Conservation (phyloP, 2,888 invertebrate genomes). For the Beris morrisii region DNA sequence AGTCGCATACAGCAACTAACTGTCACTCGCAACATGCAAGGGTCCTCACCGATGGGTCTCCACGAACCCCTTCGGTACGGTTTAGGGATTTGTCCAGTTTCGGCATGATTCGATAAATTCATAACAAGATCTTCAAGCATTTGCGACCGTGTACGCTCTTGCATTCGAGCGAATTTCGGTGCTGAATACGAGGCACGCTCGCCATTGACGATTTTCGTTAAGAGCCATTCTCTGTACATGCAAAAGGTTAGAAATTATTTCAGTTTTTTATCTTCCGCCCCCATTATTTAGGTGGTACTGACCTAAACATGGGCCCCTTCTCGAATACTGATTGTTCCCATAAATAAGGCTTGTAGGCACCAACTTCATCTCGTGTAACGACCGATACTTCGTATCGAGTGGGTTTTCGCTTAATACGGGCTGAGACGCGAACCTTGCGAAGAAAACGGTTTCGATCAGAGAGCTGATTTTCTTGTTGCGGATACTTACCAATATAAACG, state of each 20-base stretch:
- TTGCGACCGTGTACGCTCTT: conserved; percentile 88
- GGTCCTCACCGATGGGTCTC: conserved; percentile 77
- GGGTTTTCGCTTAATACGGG: conserved; percentile 81
- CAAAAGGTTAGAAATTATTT: neutral
- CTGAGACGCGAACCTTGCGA: conserved; percentile 77
- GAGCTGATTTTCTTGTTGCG: neutral
- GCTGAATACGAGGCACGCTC: conserved; percentile 93
- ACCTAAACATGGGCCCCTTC: conserved; percentile 92
- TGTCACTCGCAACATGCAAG: conserved; percentile 45
- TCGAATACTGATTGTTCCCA: conserved; percentile 95
- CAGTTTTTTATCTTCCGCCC: neutral
- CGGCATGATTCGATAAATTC: conserved; percentile 90
- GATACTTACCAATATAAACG: conserved; percentile 72
- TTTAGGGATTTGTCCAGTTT: conserved; percentile 94
- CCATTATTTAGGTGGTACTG: conserved; percentile 39
- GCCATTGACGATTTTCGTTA: conserved; percentile 92
- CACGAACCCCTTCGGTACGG: conserved; percentile 90
- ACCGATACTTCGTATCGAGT: conserved; percentile 90
- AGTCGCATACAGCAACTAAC: conserved; percentile 55
- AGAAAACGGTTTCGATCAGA: neutral
- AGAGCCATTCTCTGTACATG: conserved; percentile 74
- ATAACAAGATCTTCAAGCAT: conserved; percentile 94
- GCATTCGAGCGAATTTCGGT: conserved; percentile 93
- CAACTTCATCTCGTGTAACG: conserved; percentile 91
- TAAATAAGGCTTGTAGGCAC: conserved; percentile 92